Evolutionary conservation across 2,113 vertebrate genomes (phyloP), one percentile per base, ranked within the genome.

Genomic region (Puffinus mauretanicus): DNA sequence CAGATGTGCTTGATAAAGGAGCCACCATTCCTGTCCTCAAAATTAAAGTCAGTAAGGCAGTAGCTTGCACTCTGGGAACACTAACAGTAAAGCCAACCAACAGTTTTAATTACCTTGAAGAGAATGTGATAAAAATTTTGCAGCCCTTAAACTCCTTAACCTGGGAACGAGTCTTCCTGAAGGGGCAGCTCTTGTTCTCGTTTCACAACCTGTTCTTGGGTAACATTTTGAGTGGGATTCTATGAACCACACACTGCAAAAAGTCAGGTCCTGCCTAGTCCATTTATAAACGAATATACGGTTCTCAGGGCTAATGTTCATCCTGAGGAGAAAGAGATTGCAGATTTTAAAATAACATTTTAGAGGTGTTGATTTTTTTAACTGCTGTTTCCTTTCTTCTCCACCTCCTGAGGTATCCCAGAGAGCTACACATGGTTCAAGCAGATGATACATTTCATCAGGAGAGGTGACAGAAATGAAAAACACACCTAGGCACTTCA

Each of bases 381-480:
- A 52, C 60, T 67, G 36, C 16, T 79, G 7, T 71, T 92, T 82
- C 16, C n/a, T 80, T 64, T 88, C 16, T 24, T 71, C 27, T 76
- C 22, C 6, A 62, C n/a, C 15, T 91, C 60, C 61, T 58, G 52
- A 92, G 29, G 29, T 62, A 82, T 55, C 14, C 47, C 30, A 55
- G 73, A 67, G n/a, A 94, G 34, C 12, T 60, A 61, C 51, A 82
- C 61, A 49, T 55, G 72, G 34, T 72, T 89, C n/a, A 76, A 76
- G 64, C 10, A 92, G 67, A 67, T 88, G 78, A 93, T 44, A 54
- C 26, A 69, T 90, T 90, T 94, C 70, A 85, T 84, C 60, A 82
- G 57, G 34, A 94, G 46, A 91, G 66, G 58, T 94, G 89, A 91
- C 73, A 97, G 66, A 87, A 94, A 82, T 91, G 18, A 91, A 95